phyloP scores from a whole-genome alignment of 2,888 invertebrate species.

The Stramonita haemastoma region DNA sequence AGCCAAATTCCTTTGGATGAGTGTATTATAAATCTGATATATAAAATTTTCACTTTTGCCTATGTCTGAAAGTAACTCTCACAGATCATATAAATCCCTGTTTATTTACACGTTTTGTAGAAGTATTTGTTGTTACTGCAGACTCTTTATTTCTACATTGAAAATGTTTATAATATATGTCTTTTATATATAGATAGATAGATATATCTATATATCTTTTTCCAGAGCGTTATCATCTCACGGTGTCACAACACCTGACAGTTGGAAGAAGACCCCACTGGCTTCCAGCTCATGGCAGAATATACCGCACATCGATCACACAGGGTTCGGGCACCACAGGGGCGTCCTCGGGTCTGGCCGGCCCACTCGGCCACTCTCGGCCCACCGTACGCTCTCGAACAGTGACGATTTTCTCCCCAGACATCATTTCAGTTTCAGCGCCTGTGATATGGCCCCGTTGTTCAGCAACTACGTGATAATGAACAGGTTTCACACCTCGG shows the following conservation, averaged over 20 bases:
- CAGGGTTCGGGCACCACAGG: conserved; percentile 13
- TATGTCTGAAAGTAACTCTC: too few relatives aligned
- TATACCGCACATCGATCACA: neutral
- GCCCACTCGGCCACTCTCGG: conserved; percentile 26
- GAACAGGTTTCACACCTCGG: conserved; percentile 56
- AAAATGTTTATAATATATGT: too few relatives aligned
- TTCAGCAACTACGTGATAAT: conserved; percentile 17
- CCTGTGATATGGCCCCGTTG: conserved; percentile 19
- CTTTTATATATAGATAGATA: too few relatives aligned
- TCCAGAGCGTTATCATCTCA: conserved; percentile 17
- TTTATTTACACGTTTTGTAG: too few relatives aligned
- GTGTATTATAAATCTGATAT: too few relatives aligned
- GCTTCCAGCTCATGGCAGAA: neutral
- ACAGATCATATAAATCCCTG: too few relatives aligned
- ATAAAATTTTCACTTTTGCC: too few relatives aligned
- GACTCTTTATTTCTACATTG: too few relatives aligned
- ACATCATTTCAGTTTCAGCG: neutral
- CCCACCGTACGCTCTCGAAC: neutral
- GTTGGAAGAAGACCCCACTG: neutral
- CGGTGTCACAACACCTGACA: neutral
- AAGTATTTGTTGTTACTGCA: too few relatives aligned
- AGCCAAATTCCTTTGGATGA: too few relatives aligned
- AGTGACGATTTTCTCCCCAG: neutral
- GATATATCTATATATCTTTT: neutral
- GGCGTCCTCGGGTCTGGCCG: conserved; percentile 50